phyloP scores from a whole-genome alignment of 2,888 invertebrate species.

The Agrilus cyanescens region DNA sequence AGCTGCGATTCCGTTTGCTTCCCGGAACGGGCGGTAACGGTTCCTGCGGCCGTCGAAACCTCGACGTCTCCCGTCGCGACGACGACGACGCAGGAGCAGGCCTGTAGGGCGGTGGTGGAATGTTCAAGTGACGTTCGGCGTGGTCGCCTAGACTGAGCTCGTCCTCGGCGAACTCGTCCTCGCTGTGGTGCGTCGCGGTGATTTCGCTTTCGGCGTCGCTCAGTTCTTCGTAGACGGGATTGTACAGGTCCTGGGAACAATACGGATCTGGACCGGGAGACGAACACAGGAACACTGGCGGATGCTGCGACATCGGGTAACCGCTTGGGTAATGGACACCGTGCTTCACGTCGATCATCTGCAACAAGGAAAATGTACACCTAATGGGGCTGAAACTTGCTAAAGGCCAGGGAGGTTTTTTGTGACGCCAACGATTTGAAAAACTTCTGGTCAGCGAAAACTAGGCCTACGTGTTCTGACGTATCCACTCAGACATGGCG shows the following conservation, averaged over 20 bases:
- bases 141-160: constrained; percentile 53
- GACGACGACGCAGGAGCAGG: constrained; percentile 31
- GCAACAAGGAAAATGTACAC: constrained; percentile 29
- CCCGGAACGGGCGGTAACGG: constrained; percentile 47
- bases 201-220: constrained; percentile 50
- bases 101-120: constrained; percentile 35
- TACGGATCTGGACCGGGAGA: constrained; percentile 56
- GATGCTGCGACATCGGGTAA: constrained; percentile 47
- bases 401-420: too few relatives aligned
- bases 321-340: constrained; percentile 47
- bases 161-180: constrained; percentile 78
- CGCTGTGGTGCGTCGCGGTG: constrained; percentile 53
- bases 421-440: too few relatives aligned
- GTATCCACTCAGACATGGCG: too few relatives aligned
- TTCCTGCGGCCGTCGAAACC: constrained; percentile 48
- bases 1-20: constrained; percentile 40
- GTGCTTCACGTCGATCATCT: constrained; percentile 63
- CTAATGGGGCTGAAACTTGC: too few relatives aligned
- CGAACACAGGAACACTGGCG: constrained; percentile 60
- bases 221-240: constrained; percentile 75
- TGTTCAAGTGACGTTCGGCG: constrained; percentile 24
- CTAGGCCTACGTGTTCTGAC: too few relatives aligned
- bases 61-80: constrained; percentile 37
- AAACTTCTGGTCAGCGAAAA: too few relatives aligned
- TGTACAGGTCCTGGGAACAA: constrained; percentile 51